phyloP scores from a whole-genome alignment of 2,888 invertebrate species.

The Amphipyra tragopoginis region DNA sequence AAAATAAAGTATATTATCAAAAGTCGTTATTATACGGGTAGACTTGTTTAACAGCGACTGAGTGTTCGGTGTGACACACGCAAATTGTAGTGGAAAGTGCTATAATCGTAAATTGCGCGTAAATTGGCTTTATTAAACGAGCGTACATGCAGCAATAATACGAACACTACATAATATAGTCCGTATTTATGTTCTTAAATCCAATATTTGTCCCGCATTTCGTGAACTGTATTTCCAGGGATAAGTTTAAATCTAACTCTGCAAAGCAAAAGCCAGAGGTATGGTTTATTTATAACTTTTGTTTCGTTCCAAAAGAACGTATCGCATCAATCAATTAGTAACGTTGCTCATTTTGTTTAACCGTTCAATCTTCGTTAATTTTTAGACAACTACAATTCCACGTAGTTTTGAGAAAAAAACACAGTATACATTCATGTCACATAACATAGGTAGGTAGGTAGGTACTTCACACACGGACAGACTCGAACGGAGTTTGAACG shows the following conservation, averaged over 20 bases:
- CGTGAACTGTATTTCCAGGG: neutral
- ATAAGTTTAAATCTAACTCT: neutral
- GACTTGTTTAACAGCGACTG: conserved; percentile 63
- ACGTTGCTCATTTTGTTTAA: conserved; percentile 12
- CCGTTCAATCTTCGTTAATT: conserved; percentile 36
- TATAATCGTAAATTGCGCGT: conserved; percentile 70
- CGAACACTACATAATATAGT: conserved; percentile 40
- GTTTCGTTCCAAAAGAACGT: neutral
- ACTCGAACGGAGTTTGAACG: no score
- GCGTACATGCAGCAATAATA: conserved; percentile 61
- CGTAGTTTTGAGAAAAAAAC: no score
- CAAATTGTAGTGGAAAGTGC: conserved; percentile 73
- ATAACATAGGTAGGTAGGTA: no score
- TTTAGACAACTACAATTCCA: conserved; percentile 1
- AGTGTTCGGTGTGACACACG: conserved; percentile 68
- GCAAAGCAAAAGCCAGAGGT: neutral
- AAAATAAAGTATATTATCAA: conserved; percentile 46
- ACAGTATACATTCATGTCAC: no score
- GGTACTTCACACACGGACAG: neutral
- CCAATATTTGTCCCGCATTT: conserved; percentile 9
- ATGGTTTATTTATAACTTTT: neutral
- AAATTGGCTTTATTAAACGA: conserved; percentile 74
- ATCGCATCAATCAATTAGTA: conserved; percentile 44
- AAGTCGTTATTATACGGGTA: conserved; percentile 33
- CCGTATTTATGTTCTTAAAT: conserved; percentile 27